Base-by-base conservation (phyloP, 2,113 vertebrate species). In the Xenopus borealis region DNA sequence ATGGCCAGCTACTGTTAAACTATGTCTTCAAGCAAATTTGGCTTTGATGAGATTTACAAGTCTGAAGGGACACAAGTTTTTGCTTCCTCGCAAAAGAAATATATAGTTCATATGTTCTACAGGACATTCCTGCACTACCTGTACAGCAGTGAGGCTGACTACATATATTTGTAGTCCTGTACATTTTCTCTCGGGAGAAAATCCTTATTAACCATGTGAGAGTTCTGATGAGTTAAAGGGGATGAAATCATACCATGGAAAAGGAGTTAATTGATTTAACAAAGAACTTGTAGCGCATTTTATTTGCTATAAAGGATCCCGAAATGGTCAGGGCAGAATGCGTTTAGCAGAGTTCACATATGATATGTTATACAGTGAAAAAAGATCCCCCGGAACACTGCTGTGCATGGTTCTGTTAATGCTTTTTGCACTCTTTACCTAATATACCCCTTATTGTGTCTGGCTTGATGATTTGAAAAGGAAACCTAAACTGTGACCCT, bases 401-500 rank as follows among this genome's bases (percentile, higher is more conserved):
- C 23, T 62, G 59, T 70, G n/a, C 10, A 50, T 69, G 8, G 62
- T 9, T 12, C 45, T 55, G 17, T 40, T 77, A 77, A 77, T 77
- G 67, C 13, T 7, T 77, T 70, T 77, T 77, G 50, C 74, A 69
- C 59, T 70, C 74, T 44, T 69, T 64, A 64, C 73, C 66, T 55
- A 63, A 64, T 30, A 63, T 76, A 69, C 59, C 61, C 33, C 67
- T 70, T 77, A 77, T 70, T 70, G 74, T 77, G 74, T 77, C 74
- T 77, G 74, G 59, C 67, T 27, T n/a, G 62, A 46, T 77, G 59
- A 70, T 77, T 77, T 64, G 47, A 44, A 69, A 57, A 70, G 74
- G 74, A 70, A 77, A 70, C 50, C 66, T 77, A 77, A 63, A 77
- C 74, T 77, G 67, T 64, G 74, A 77, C 46, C 66, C 67, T 77